Evolutionary conservation across 2,888 invertebrate species (phyloP), one percentile per base, ranked within the genome.

Genomic region (Parnassius apollo): DNA sequence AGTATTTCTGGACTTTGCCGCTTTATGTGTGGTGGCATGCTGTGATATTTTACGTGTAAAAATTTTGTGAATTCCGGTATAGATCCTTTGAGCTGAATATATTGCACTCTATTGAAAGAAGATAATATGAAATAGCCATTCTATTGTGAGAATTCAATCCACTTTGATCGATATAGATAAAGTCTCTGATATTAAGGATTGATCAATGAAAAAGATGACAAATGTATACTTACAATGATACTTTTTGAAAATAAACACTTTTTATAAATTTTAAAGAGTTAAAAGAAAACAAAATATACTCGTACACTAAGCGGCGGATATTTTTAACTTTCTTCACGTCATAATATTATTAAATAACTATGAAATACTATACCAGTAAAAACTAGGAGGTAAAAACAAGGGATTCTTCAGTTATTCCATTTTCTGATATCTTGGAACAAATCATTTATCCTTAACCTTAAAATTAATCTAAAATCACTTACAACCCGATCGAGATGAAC

Each of bases 381-480:
- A 18, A 18, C 18, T 18, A 18, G 18, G 18, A 18, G 18, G 18
- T 18, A 18, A 7, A 35, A 0, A 35, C 7, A 35, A 7, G 35
- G 35, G 35, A 35, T 35, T 35, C 0, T 35, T 35, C 35, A 11
- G 45, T 9, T 50, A 18, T 13, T 50, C 13, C 10, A 50, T 13
- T n/a, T 35, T 35, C 8, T 42, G 9, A 54, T 42, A 42, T 18
- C 42, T 49, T 18, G 18, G 18, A 18, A 18, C 18, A 51, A 48
- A 42, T 42, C 61, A 52, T 56, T 56, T 61, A 56, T 52, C 18
- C 53, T 65, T 66, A 66, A 63, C 65, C 67, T 66, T 65, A 59
- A 69, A 70, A 75, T 72, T 75, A 75, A 78, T 76, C 71, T 71
- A 64, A 68, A 76, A 75, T 81, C 74, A 72, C 76, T 75, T 75